Conservation (phyloP, 2,888 invertebrate genomes). For the Pyrocoelia pectoralis region DNA sequence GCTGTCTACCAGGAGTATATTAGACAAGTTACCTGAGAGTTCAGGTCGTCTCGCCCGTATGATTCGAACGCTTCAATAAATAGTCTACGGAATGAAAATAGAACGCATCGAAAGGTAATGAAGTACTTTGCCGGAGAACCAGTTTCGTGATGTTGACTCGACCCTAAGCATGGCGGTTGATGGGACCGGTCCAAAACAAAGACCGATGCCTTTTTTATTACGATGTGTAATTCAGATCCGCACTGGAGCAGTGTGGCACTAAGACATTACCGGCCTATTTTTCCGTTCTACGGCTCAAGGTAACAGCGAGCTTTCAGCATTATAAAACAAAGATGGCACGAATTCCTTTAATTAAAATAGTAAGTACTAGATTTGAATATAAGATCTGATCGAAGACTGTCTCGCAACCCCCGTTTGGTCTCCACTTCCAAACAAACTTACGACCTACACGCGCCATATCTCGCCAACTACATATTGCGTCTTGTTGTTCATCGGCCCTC, state of each 20-base stretch:
- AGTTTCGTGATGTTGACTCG: slow-evolving; percentile 47
- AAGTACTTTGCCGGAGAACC: slow-evolving; percentile 47
- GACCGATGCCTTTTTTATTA: slow-evolving; percentile 37
- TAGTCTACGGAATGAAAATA: slow-evolving; percentile 50
- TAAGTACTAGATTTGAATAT: neutral
- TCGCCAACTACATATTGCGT: slow-evolving; percentile 49
- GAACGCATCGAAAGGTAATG: slow-evolving; percentile 42
- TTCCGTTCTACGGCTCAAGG: slow-evolving; percentile 52
- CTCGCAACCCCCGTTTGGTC: slow-evolving; percentile 17
- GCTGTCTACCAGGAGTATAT: slow-evolving; percentile 48
- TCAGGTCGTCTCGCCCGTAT: slow-evolving; percentile 37
- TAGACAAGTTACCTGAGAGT: slow-evolving; percentile 45
- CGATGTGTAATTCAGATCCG: slow-evolving; percentile 28
- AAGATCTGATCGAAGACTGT: slow-evolving; percentile 2
- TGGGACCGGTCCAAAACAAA: slow-evolving; percentile 54
- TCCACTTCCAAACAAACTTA: slow-evolving; percentile 40
- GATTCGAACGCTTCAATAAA: slow-evolving; percentile 50
- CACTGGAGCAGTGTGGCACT: slow-evolving; percentile 39
- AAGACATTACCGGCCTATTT: slow-evolving; percentile 31
- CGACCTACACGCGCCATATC: slow-evolving; percentile 51
- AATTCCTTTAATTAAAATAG: slow-evolving; percentile 58
- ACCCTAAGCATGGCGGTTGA: slow-evolving; percentile 50
- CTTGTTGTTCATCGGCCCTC: slow-evolving; percentile 43
- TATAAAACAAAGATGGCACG: slow-evolving; percentile 55
- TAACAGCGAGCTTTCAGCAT: slow-evolving; percentile 52